These are phyloP conservation scores for Lycodopsis pacificus DNA, from an alignment of 2,797 vertebrate genomes.

Conservation along the genomic window DNA sequence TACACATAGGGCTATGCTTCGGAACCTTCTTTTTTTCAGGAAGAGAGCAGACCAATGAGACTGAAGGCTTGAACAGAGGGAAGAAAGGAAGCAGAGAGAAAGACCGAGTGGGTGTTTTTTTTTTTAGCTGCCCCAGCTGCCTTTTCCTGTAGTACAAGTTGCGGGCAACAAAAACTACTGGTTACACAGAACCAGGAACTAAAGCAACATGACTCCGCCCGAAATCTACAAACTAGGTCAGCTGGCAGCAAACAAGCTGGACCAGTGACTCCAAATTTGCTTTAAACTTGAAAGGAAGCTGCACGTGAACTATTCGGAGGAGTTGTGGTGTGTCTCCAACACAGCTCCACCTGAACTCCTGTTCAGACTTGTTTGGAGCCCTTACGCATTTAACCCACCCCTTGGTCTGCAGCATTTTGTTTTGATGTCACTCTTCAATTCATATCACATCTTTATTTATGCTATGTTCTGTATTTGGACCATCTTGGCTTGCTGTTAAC, in stretches of 20 bases:
- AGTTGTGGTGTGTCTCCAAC: slow-evolving; percentile 10
- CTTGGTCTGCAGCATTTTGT: background rate
- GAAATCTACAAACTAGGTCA: slow-evolving; percentile 14
- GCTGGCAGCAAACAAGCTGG: background rate
- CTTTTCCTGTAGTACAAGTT: slow-evolving; percentile 77
- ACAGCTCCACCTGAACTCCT: slow-evolving; percentile 6
- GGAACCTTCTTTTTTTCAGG: slow-evolving; percentile 41
- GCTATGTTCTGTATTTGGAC: slow-evolving; percentile 53
- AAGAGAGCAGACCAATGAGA: slow-evolving; percentile 65
- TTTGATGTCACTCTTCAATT: slow-evolving; percentile 31
- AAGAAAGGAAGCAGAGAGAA: slow-evolving; percentile 48
- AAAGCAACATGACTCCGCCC: background rate
- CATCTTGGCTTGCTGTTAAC: slow-evolving; percentile 19
- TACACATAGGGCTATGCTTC: slow-evolving; percentile 39
- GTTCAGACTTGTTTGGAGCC: background rate
- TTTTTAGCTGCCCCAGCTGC: slow-evolving; percentile 69
- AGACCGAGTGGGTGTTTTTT: slow-evolving; percentile 53
- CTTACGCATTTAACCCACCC: background rate
- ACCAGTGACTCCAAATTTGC: background rate
- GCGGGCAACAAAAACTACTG: slow-evolving; percentile 33
- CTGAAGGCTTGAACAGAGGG: slow-evolving; percentile 36
- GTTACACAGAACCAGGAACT: slow-evolving; percentile 24
- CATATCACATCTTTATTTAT: slow-evolving; percentile 7
- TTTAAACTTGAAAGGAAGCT: slow-evolving; percentile 2
- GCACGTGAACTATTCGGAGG: slow-evolving; percentile 16